phyloP scores from a whole-genome alignment of 2,888 invertebrate genomes.

The Pharmacophagus antenor region DNA sequence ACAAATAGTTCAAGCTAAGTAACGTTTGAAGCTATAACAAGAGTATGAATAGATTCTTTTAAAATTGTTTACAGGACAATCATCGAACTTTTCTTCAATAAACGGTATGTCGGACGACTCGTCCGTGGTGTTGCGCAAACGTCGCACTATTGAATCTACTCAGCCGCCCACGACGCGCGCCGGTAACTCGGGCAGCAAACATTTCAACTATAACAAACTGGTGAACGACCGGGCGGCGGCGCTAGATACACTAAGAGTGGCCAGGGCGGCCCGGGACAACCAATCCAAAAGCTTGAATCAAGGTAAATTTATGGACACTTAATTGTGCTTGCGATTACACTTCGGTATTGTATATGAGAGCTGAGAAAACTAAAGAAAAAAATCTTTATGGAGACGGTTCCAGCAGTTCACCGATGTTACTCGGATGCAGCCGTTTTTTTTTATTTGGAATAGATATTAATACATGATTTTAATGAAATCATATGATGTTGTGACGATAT shows the following conservation, averaged over 20 bases:
- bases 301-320: constrained; percentile 50
- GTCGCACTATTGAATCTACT: constrained; percentile 70
- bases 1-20: too few relatives aligned
- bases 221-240: constrained; percentile 83
- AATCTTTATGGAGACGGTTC: too few relatives aligned
- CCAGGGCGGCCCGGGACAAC: constrained; percentile 55
- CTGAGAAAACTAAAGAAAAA: too few relatives aligned
- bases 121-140: constrained; percentile 58
- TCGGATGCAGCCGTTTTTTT: too few relatives aligned
- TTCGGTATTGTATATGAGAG: too few relatives aligned
- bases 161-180: constrained; percentile 63
- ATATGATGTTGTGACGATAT: too few relatives aligned
- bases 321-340: too few relatives aligned
- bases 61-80: constrained; percentile 13
- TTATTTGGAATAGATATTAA: too few relatives aligned
- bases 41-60: too few relatives aligned
- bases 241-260: constrained; percentile 36
- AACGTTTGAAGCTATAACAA: not conserved
- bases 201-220: constrained; percentile 91
- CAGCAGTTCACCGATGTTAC: too few relatives aligned
- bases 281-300: constrained; percentile 62
- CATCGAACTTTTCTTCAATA: constrained; percentile 33
- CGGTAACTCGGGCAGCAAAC: constrained; percentile 78
- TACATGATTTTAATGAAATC: too few relatives aligned
- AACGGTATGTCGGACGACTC: constrained; percentile 53